A percentile compares a stretch with the other conserved stretches of the same genome.
Conservation (phyloP, 2,113 vertebrate genomes). For the Proteles cristata region DNA sequence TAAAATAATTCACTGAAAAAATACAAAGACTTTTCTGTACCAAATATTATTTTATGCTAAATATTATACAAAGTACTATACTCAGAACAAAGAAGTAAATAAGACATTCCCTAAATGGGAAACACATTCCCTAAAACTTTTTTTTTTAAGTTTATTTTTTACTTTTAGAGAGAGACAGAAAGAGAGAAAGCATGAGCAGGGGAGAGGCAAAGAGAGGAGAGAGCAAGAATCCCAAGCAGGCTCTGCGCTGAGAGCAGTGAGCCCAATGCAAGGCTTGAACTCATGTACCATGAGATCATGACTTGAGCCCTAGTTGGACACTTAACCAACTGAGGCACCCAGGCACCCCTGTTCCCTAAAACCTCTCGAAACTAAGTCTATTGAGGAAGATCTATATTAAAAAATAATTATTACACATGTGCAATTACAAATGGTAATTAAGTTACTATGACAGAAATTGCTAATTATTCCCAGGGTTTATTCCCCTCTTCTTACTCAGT, state of each 20-base stretch:
- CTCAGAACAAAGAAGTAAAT: slow-evolving; percentile 33
- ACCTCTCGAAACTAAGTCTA: slow-evolving; percentile 47
- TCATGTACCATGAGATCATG: no score
- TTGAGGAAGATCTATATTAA: not conserved
- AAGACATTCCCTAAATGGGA: no score
- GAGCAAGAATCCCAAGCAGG: no score
- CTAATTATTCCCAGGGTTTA: slow-evolving; percentile 16
- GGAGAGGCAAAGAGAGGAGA: no score
- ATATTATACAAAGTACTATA: slow-evolving; percentile 29
- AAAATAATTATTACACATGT: slow-evolving; percentile 9
- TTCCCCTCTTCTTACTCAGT: not conserved
- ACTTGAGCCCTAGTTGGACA: no score
- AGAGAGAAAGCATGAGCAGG: no score
- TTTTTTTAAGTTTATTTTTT: no score
- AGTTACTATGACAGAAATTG: not conserved
- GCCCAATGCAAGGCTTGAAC: no score
- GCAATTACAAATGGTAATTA: not conserved
- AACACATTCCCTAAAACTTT: not conserved
- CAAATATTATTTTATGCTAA: slow-evolving; percentile 29
- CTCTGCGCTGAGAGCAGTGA: no score
- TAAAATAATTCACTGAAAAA: slow-evolving; percentile 57
- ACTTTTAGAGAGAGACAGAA: no score
- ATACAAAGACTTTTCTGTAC: slow-evolving; percentile 25
- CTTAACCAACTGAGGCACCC: no score
- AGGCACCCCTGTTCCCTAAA: not conserved